These are phyloP conservation scores for Heliothis subflexa DNA, from an alignment of 1,140 invertebrate species.

Conservation along the genomic window DNA sequence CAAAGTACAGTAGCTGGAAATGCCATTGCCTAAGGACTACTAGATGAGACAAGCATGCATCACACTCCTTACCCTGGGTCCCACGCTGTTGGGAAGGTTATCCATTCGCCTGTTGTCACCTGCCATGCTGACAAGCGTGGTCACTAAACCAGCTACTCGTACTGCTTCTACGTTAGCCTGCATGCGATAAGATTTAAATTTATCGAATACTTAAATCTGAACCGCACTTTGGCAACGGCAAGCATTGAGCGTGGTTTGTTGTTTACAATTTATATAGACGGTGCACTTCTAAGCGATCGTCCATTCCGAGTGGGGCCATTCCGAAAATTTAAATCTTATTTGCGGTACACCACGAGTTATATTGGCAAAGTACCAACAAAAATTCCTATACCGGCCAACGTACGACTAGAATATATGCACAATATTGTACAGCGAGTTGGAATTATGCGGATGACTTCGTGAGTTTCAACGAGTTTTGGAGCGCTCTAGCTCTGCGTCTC, in stretches of 20 bases:
- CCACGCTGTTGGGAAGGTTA: conserved; percentile 81
- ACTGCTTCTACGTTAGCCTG: conserved; percentile 90
- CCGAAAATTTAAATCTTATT: conserved; percentile 84
- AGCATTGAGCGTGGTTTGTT: conserved; percentile 40
- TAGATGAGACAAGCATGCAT: conserved; percentile 61
- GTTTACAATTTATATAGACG: conserved; percentile 37
- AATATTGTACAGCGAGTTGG: conserved; percentile 53
- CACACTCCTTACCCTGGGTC: conserved; percentile 79
- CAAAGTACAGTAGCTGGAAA: conserved; percentile 4
- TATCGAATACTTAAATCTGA: conserved; percentile 65
- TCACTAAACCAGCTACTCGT: conserved; percentile 90
- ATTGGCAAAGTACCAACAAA: conserved; percentile 67
- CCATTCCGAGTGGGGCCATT: conserved; percentile 56
- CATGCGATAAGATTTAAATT: conserved; percentile 85
- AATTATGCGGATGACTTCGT: conserved; percentile 61
- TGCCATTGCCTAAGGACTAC: conserved; percentile 20
- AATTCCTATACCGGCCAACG: conserved; percentile 57
- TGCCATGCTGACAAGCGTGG: conserved; percentile 91
- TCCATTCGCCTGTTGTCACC: conserved; percentile 85
- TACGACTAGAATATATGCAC: conserved; percentile 54
- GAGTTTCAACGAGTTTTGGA: conserved; percentile 55
- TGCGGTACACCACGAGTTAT: conserved; percentile 59
- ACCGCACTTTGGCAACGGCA: conserved; percentile 49
- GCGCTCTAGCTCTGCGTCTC: conserved; percentile 48
- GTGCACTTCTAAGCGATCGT: conserved; percentile 48